Percentiles rank a stretch among this genome's conserved stretches.
phyloP scores from a whole-genome alignment of 2,797 vertebrate genomes.

The Onychomys arenicola region DNA sequence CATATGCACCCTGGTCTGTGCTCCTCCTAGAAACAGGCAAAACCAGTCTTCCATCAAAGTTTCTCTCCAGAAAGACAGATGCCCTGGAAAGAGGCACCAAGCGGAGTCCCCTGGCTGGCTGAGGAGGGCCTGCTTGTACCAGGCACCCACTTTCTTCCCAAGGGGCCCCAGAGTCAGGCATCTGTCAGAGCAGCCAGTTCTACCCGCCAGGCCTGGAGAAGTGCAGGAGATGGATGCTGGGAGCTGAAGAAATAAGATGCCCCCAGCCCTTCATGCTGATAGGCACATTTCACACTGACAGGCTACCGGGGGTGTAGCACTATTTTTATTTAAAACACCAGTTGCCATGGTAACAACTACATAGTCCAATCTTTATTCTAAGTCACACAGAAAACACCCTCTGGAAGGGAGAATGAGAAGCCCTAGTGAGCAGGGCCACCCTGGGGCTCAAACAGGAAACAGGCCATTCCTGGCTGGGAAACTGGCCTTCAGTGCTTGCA shows the following conservation, averaged over 20 bases:
- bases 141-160: background rate
- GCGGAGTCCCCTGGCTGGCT: background rate
- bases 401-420: slow-evolving; percentile 58
- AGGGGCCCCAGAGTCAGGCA: background rate
- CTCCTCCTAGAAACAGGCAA: background rate
- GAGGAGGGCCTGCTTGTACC: background rate
- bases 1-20: background rate
- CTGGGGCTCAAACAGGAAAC: background rate
- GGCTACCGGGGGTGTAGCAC: slow-evolving; percentile 66
- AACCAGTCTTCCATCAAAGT: slow-evolving; percentile 1
- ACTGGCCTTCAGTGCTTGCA: background rate
- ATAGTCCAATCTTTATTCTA: slow-evolving; percentile 76
- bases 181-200: background rate
- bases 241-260: slow-evolving; percentile 26
- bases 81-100: background rate
- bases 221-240: slow-evolving; percentile 26
- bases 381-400: slow-evolving; percentile 73
- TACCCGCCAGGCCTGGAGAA: background rate
- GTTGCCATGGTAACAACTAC: slow-evolving; percentile 82
- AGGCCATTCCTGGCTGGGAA: background rate
- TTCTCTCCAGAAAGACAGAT: slow-evolving; percentile 20
- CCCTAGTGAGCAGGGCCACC: background rate
- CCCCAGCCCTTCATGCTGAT: slow-evolving; percentile 71
- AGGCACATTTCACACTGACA: slow-evolving; percentile 72
- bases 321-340: slow-evolving; percentile 83